Percentiles rank a stretch among this genome's conserved stretches.
Evolutionary conservation across 30 jellyfish, hydroid and myxozoan genomes (phyloP).

Genomic region (Clytia hemisphaerica): DNA sequence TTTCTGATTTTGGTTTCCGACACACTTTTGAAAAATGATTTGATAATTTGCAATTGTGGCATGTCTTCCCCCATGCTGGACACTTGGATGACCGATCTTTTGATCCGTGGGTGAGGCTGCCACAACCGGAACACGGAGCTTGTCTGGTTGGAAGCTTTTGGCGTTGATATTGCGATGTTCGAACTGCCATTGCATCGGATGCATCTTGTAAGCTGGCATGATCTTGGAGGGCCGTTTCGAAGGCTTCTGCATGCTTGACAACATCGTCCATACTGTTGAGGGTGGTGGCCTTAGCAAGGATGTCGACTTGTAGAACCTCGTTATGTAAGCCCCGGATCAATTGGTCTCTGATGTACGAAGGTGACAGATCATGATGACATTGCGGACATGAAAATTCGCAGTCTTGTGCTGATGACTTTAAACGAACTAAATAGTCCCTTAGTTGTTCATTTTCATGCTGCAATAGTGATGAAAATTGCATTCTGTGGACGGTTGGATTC

Average conservation of each 20-base stretch:
- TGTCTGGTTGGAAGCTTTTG: not conserved
- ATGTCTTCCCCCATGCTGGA: not conserved
- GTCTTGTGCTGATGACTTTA: not conserved
- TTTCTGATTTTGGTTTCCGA: too few species aligned
- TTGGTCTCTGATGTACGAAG: not conserved
- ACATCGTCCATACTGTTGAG: not conserved
- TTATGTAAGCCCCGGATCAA: not conserved
- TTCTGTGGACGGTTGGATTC: not conserved
- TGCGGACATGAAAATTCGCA: conserved; percentile 3
- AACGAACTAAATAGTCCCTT: not conserved
- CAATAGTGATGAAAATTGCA: not conserved
- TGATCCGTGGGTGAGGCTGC: not conserved
- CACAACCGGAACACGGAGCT: conserved; percentile 10
- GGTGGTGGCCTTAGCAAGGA: conserved; percentile 15
- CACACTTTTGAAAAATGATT: too few species aligned
- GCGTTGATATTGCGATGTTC: not conserved
- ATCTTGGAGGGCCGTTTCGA: conserved; percentile 2
- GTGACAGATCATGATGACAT: not conserved
- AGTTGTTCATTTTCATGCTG: not conserved
- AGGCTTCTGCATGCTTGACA: conserved; percentile 13
- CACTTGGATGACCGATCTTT: not conserved
- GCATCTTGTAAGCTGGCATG: not conserved
- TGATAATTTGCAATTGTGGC: too few species aligned
- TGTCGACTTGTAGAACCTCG: not conserved
- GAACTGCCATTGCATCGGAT: conserved; percentile 9